Percentiles rank a stretch among this genome's conserved stretches.
Conservation (phyloP, 2,888 invertebrate species). For the Hipparchia semele region DNA sequence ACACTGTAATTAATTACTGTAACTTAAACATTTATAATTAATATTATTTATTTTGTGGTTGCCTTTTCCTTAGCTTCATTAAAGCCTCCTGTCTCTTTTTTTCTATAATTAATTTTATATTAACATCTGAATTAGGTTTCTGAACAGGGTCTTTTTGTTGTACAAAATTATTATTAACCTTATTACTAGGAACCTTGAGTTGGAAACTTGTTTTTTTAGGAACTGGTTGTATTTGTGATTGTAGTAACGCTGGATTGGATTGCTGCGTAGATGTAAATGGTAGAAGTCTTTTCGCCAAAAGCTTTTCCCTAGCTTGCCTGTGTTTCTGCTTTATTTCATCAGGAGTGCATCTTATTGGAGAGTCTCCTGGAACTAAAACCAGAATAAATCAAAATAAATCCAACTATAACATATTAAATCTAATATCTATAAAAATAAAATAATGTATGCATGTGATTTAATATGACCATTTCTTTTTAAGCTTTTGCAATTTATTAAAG, state of each 20-base stretch:
- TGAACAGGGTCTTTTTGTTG: constrained; percentile 36
- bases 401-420: not conserved
- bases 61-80: constrained; percentile 68
- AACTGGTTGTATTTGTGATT: constrained; percentile 35
- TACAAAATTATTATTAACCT: constrained; percentile 34
- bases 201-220: constrained; percentile 56
- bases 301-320: constrained; percentile 82
- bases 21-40: not conserved
- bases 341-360: constrained; percentile 78
- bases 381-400: not conserved
- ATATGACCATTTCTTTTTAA: too few relatives aligned
- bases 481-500: too few relatives aligned
- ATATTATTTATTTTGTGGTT: constrained; percentile 52
- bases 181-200: constrained; percentile 54
- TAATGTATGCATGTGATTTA: not conserved
- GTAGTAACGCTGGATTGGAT: constrained; percentile 40
- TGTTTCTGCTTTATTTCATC: constrained; percentile 85
- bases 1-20: not conserved
- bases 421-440: not conserved
- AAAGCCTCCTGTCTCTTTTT: constrained; percentile 77
- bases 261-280: constrained; percentile 67
- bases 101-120: constrained; percentile 69
- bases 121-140: constrained; percentile 38
- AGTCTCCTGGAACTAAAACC: constrained; percentile 52
- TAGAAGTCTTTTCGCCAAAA: constrained; percentile 77